These are phyloP conservation scores for Alosa sapidissima DNA, from an alignment of 2,797 vertebrate species.

Conservation along the genomic window DNA sequence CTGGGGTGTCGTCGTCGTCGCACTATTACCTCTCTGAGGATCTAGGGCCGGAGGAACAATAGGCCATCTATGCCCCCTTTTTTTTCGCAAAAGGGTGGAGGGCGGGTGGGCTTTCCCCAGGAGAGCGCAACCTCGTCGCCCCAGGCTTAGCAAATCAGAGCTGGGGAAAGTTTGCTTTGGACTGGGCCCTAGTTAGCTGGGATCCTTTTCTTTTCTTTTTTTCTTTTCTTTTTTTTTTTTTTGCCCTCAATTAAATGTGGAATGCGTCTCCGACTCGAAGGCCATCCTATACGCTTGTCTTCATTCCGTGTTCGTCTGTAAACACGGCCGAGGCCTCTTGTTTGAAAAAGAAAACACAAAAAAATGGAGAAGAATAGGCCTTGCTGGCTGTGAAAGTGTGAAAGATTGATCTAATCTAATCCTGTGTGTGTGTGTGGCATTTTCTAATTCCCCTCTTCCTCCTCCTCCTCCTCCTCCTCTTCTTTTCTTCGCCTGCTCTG, in stretches of 20 bases:
- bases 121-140: conserved; percentile 54
- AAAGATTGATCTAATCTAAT: conserved; percentile 26
- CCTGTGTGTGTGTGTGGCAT: not conserved
- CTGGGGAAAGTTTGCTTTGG: conserved; percentile 71
- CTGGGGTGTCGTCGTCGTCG: not conserved
- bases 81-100: not conserved
- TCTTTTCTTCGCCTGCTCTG: not conserved
- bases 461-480: not conserved
- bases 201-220: conserved; percentile 32
- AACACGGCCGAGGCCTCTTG: not conserved
- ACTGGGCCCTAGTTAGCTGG: conserved; percentile 56
- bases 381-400: conserved; percentile 30
- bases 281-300: conserved; percentile 60
- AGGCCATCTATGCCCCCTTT: conserved; percentile 69
- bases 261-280: conserved; percentile 64
- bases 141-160: conserved; percentile 60
- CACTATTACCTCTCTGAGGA: conserved; percentile 41
- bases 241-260: conserved; percentile 73
- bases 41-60: conserved; percentile 65
- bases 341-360: not conserved
- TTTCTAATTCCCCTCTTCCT: not conserved
- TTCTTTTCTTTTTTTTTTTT: conserved; percentile 15
- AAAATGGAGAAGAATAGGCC: not conserved
- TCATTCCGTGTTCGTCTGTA: not conserved
- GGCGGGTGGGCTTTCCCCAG: conserved; percentile 50